phyloP scores from a whole-genome alignment of 23 tunicate genomes.

The Trididemnum clinides region DNA sequence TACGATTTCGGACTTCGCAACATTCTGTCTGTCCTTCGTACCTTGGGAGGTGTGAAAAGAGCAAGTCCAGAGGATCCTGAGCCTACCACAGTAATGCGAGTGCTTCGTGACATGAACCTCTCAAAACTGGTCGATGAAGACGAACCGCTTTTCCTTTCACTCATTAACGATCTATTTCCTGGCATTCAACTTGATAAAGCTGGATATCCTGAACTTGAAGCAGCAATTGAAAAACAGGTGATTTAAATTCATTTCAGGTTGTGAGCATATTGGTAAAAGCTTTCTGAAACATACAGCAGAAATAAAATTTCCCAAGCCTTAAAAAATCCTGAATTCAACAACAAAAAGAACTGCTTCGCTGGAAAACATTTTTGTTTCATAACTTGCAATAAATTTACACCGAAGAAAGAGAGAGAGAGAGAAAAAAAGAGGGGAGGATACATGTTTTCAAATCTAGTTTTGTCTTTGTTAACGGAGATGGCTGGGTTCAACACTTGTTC shows the following conservation, averaged over 20 bases:
- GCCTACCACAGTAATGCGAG: conserved; percentile 93
- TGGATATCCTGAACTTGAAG: conserved; percentile 97
- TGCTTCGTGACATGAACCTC: conserved; percentile 98
- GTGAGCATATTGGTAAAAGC: too few relatives aligned
- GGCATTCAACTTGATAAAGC: conserved; percentile 89
- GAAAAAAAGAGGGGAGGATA: too few relatives aligned
- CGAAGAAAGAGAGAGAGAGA: too few relatives aligned
- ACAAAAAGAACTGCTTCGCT: background rate
- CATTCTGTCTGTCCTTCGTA: conserved; percentile 98
- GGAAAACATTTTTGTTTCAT: too few relatives aligned
- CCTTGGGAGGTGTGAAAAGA: conserved; percentile 95
- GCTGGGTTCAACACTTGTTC: too few relatives aligned
- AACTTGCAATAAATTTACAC: too few relatives aligned
- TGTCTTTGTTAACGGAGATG: too few relatives aligned
- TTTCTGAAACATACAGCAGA: too few relatives aligned
- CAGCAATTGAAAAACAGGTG: conserved; percentile 93
- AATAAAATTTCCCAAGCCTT: too few relatives aligned
- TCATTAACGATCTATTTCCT: conserved; percentile 98
- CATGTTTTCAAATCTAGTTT: too few relatives aligned
- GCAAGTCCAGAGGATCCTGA: conserved; percentile 96
- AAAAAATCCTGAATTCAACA: too few relatives aligned
- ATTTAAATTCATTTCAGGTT: background rate
- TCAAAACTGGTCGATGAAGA: conserved; percentile 99
- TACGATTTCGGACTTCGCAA: conserved; percentile 99
- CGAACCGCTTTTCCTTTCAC: conserved; percentile 99